Base-by-base conservation (phyloP, 2,888 invertebrate genomes). In the Cosmia trapezina region DNA sequence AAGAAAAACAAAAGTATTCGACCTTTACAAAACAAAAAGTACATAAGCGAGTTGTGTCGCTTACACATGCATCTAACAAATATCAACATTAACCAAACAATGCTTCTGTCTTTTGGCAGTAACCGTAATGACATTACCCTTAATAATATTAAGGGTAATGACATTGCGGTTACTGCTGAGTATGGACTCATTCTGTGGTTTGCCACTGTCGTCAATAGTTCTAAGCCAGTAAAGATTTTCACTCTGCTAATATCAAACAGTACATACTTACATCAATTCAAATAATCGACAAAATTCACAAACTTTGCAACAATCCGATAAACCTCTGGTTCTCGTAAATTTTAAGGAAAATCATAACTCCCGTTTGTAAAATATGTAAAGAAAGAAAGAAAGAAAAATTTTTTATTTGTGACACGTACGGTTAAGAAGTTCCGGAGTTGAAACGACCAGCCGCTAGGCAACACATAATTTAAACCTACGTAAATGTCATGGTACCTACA, bases 71-170 rank as follows among this genome's bases (percentile, higher is more conserved):
- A 14, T 5, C 14, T 22, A 61, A 11, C 14, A 51, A 62, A n/a
- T 37, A 45, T 22, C 43, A 61, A 51, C 51, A 53, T 62, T 63
- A 28, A 53, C 37, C 22, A 43, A 62, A n/a, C n/a, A 49, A 28
- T 14, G 41, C n/a, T 51, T 45, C 17, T 51, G 57, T 76, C 45
- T 76, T 45, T 68, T 61, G 43, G 70, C 43, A 61, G n/a, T 49
- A 28, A 45, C 33, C 2, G 1, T 45, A 77, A 49, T 17, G 11
- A 33, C 4, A 43, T n/a, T 17, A n/a, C 28, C 17, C 17, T n/a
- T 28, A 19, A 14, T 37, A n/a, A n/a, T n/a, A 28, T 49, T 51
- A 76, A 41, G n/a, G n/a, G n/a, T n/a, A n/a, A n/a, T n/a, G n/a
- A n/a, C n/a, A n/a, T n/a, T n/a, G n/a, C n/a, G n/a, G n/a, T n/a